phyloP scores from a whole-genome alignment of 1,140 invertebrate genomes.

The Teleogryllus occipitalis region DNA sequence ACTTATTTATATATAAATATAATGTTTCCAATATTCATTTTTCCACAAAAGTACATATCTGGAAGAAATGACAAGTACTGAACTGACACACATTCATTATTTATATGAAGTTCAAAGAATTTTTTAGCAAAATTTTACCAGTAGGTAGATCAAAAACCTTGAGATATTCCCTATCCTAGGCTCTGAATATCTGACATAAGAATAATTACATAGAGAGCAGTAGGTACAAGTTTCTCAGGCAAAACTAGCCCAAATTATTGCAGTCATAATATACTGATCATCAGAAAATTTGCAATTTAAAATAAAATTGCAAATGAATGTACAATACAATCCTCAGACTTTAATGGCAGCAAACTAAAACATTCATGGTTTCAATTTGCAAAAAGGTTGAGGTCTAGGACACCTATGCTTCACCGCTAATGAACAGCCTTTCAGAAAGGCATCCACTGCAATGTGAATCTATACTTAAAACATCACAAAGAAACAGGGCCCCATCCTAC shows the following conservation, averaged over 20 bases:
- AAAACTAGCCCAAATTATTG: neutral
- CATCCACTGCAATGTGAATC: neutral
- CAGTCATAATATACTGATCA: neutral
- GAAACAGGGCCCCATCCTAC: neutral
- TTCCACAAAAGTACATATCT: neutral
- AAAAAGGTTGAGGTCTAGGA: neutral
- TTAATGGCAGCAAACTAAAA: slow-evolving; percentile 1
- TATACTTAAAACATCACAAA: neutral
- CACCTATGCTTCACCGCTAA: neutral
- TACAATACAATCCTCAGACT: slow-evolving; percentile 4
- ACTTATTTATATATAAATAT: slow-evolving; percentile 3
- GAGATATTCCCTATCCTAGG: neutral
- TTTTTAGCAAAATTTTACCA: neutral
- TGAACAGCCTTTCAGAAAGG: neutral
- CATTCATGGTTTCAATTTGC: neutral
- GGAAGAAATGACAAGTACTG: neutral
- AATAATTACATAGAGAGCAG: slow-evolving; percentile 5
- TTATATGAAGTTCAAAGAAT: neutral
- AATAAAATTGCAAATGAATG: slow-evolving; percentile 1
- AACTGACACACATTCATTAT: neutral
- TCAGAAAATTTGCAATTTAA: neutral
- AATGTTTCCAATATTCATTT: neutral
- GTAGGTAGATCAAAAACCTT: neutral
- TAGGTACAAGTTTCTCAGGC: neutral
- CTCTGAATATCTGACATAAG: neutral